These are phyloP conservation scores for Ruditapes philippinarum DNA, from an alignment of 1,140 invertebrate species.

Conservation along the genomic window DNA sequence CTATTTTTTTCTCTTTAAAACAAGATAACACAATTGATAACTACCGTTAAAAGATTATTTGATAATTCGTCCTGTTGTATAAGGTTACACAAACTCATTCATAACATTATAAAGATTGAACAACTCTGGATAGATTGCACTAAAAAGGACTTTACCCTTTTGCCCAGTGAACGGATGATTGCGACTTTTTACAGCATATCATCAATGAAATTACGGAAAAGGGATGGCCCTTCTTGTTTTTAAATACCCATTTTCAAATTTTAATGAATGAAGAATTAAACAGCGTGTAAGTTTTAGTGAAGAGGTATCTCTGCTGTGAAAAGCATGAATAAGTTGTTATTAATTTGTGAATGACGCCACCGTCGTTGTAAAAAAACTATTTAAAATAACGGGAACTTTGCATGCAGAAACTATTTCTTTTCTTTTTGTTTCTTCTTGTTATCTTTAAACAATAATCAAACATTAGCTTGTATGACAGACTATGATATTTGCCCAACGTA, in stretches of 20 bases:
- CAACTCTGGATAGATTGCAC: not conserved
- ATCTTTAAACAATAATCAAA: too few relatives aligned
- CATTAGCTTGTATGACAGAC: too few relatives aligned
- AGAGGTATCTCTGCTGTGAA: not conserved
- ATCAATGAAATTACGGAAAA: not conserved
- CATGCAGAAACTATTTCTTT: too few relatives aligned
- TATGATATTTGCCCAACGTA: too few relatives aligned
- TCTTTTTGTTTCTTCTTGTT: too few relatives aligned
- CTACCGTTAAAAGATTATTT: not conserved
- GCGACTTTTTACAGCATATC: not conserved
- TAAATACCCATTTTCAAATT: not conserved
- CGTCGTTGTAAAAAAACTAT: too few relatives aligned
- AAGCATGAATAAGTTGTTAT: not conserved
- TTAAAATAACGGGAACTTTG: not conserved
- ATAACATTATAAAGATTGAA: not conserved
- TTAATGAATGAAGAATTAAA: constrained; percentile 15
- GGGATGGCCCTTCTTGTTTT: not conserved
- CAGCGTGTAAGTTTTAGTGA: constrained; percentile 12
- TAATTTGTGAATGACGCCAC: not conserved
- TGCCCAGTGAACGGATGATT: not conserved
- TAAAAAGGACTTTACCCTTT: not conserved
- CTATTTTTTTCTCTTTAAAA: not conserved
- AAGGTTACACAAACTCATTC: constrained; percentile 3
- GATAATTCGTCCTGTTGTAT: not conserved
- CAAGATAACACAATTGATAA: not conserved